Evolutionary conservation across 1,140 invertebrate species (phyloP).

Genomic region (Pissodes strobi): DNA sequence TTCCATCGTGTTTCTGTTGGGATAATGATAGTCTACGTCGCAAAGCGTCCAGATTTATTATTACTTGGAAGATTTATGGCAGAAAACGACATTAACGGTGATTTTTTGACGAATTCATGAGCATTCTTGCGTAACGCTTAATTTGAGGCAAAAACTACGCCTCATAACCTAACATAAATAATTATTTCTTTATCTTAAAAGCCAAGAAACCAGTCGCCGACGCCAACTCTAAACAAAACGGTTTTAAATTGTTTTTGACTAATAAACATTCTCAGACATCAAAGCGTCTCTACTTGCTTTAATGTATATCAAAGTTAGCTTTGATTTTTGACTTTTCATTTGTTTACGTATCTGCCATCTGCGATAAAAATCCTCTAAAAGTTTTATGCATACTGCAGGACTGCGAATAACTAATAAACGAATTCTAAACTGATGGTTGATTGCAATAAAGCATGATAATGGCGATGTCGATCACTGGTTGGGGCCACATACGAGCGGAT

Average conservation of each 20-base stretch:
- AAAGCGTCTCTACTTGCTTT: slow-evolving; percentile 26
- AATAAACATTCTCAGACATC: slow-evolving; percentile 34
- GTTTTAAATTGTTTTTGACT: slow-evolving; percentile 28
- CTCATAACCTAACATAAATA: slow-evolving; percentile 17
- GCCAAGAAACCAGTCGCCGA: slow-evolving; percentile 23
- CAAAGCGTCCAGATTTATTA: slow-evolving; percentile 9
- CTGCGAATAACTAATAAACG: slow-evolving; percentile 19
- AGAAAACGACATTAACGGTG: slow-evolving; percentile 9
- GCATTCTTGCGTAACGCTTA: slow-evolving; percentile 10
- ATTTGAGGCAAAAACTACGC: slow-evolving; percentile 15
- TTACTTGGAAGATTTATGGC: slow-evolving; percentile 4
- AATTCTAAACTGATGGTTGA: slow-evolving; percentile 17
- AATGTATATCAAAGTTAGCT: slow-evolving; percentile 29
- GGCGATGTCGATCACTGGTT: neutral
- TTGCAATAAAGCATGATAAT: slow-evolving; percentile 9
- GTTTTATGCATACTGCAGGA: slow-evolving; percentile 24
- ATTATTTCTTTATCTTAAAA: slow-evolving; percentile 26
- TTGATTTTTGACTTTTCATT: slow-evolving; percentile 35
- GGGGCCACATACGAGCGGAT: neutral
- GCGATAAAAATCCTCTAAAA: slow-evolving; percentile 30
- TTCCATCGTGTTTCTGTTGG: too few relatives aligned
- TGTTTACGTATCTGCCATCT: slow-evolving; percentile 31
- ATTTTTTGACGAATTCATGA: slow-evolving; percentile 18
- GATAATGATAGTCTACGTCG: neutral
- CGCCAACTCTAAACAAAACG: slow-evolving; percentile 20